These are phyloP conservation scores for Lota lota DNA, from an alignment of 2,113 vertebrate genomes.

Conservation along the genomic window DNA sequence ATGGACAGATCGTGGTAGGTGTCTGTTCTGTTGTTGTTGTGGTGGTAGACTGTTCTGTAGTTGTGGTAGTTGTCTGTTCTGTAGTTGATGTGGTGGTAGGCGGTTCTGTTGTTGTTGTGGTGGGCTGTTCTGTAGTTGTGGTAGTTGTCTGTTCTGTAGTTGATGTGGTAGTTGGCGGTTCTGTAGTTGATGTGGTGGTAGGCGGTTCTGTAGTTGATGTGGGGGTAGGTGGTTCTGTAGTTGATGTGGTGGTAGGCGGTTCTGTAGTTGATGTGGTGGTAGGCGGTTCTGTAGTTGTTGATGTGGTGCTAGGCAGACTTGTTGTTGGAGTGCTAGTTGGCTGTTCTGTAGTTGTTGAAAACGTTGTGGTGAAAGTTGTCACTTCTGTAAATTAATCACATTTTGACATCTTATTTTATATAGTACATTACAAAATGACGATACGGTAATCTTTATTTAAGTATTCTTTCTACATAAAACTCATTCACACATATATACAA, in stretches of 20 bases:
- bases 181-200: neutral
- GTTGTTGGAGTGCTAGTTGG: neutral
- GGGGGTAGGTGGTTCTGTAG: neutral
- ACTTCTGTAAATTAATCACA: neutral
- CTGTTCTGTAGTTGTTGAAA: neutral
- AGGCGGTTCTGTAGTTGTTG: neutral
- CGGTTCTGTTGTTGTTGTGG: neutral
- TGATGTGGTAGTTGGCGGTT: neutral
- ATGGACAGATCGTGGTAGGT: neutral
- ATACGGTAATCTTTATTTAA: neutral
- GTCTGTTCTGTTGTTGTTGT: neutral
- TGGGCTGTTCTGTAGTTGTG: neutral
- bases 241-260: neutral
- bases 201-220: neutral
- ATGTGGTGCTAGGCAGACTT: neutral
- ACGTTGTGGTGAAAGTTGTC: neutral
- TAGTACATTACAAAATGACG: neutral
- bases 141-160: neutral
- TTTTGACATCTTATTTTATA: neutral
- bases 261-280: neutral
- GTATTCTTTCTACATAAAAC: no score
- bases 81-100: neutral
- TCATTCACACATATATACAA: neutral
- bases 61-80: neutral
- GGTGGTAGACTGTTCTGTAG: neutral